These are phyloP conservation scores for Coptodon bakossiorum DNA, from an alignment of 2,113 vertebrate species.

Conservation along the genomic window DNA sequence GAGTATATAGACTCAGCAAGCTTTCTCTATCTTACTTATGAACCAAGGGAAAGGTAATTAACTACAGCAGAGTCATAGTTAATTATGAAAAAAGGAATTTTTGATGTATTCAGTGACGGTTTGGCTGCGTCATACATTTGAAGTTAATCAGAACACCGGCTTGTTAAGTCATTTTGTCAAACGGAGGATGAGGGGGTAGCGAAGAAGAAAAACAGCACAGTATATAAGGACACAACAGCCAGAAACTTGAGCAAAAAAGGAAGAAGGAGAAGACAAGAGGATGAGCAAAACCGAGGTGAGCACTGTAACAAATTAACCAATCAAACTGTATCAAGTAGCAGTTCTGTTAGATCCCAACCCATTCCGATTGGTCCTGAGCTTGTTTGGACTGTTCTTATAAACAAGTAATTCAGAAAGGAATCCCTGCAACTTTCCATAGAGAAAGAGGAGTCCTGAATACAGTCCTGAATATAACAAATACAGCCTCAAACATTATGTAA, in stretches of 20 bases:
- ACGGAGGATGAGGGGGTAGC: not conserved
- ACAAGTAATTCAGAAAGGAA: not conserved
- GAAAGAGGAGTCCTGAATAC: not conserved
- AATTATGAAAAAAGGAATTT: slow-evolving; percentile 52
- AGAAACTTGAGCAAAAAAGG: not conserved
- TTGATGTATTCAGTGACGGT: slow-evolving; percentile 49
- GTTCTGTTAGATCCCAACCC: no score
- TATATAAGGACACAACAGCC: not conserved
- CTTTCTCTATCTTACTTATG: slow-evolving; percentile 24
- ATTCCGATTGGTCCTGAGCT: not conserved
- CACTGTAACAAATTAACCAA: not conserved
- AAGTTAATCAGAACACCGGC: slow-evolving; percentile 47
- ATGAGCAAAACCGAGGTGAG: not conserved
- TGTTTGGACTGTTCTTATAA: not conserved
- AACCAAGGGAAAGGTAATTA: slow-evolving; percentile 55
- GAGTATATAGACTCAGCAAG: slow-evolving; percentile 37
- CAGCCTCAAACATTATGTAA: not conserved
- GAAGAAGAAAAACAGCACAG: not conserved
- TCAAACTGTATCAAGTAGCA: not conserved
- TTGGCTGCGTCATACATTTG: slow-evolving; percentile 28
- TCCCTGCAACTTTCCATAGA: not conserved
- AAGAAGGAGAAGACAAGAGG: not conserved
- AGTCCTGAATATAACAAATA: not conserved
- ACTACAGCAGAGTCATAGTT: slow-evolving; percentile 50
- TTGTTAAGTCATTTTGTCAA: slow-evolving; percentile 55